Evolutionary conservation across 2,113 vertebrate genomes (phyloP).

Genomic region (Myocastor coypus): DNA sequence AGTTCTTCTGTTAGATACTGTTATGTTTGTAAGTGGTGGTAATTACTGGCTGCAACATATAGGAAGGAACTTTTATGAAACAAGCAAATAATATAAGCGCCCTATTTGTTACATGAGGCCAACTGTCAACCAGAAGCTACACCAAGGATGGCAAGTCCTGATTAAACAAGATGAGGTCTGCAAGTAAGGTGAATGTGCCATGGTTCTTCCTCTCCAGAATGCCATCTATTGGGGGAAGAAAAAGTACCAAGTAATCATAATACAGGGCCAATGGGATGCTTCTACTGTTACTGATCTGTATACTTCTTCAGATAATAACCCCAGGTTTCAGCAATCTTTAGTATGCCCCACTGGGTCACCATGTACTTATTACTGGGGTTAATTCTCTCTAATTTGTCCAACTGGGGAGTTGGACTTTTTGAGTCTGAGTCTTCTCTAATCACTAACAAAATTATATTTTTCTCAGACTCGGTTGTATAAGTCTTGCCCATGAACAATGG

Average conservation of each 20-base stretch:
- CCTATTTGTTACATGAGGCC: neutral
- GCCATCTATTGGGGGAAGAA: neutral
- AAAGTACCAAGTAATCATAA: slow-evolving; percentile 2
- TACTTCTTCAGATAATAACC: neutral
- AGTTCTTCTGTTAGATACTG: neutral
- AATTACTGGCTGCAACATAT: neutral
- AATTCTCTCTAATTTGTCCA: neutral
- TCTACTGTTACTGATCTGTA: neutral
- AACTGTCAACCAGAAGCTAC: neutral
- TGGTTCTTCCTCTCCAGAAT: neutral
- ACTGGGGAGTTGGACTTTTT: neutral
- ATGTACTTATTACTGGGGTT: neutral
- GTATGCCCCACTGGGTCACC: neutral
- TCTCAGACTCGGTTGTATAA: neutral
- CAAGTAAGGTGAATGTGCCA: neutral
- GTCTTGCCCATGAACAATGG: neutral
- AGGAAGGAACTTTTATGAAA: too few species aligned
- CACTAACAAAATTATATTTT: slow-evolving; percentile 27
- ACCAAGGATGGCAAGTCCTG: neutral
- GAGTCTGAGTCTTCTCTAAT: slow-evolving; percentile 14
- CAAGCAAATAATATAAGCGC: too few species aligned
- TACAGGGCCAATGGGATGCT: neutral
- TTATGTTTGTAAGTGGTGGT: neutral
- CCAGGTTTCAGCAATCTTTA: neutral
- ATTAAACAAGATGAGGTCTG: neutral